Evolutionary conservation across 1,140 invertebrate species (phyloP).

Genomic region (Bicyclus anynana): DNA sequence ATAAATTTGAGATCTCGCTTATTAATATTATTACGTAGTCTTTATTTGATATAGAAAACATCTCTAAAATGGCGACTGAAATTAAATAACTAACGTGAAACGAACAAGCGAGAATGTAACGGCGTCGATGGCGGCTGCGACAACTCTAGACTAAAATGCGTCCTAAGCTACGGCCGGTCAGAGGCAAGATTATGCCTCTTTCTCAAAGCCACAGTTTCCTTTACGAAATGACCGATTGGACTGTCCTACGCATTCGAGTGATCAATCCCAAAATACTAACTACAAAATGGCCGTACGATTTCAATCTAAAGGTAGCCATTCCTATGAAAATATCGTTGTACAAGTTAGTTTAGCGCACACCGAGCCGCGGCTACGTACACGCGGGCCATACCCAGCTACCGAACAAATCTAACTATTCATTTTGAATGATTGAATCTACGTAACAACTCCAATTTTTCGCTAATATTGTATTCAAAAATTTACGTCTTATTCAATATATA

Average conservation of each 20-base stretch:
- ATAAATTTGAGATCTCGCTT: conserved; percentile 77
- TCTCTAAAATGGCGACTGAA: conserved; percentile 67
- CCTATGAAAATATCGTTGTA: neutral
- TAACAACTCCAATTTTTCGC: neutral
- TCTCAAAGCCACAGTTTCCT: neutral
- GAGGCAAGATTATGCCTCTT: neutral
- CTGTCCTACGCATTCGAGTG: neutral
- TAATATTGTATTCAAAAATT: neutral
- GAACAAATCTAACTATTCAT: conserved; percentile 6
- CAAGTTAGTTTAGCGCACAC: conserved; percentile 10
- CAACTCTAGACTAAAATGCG: neutral
- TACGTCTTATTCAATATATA: conserved; percentile 9
- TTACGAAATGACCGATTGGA: neutral
- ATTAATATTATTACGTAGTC: conserved; percentile 70
- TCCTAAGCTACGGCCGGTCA: neutral
- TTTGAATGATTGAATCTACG: conserved; percentile 15
- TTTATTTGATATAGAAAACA: conserved; percentile 74
- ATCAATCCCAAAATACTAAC: neutral
- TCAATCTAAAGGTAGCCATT: neutral
- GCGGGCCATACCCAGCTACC: conserved; percentile 21
- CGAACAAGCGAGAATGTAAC: conserved; percentile 54
- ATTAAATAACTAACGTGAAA: conserved; percentile 57
- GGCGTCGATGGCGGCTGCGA: conserved; percentile 25
- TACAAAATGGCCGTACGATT: neutral
- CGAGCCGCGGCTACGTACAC: conserved; percentile 28